Base-by-base conservation (phyloP, 2,797 vertebrate species). In the Chelon auratus region DNA sequence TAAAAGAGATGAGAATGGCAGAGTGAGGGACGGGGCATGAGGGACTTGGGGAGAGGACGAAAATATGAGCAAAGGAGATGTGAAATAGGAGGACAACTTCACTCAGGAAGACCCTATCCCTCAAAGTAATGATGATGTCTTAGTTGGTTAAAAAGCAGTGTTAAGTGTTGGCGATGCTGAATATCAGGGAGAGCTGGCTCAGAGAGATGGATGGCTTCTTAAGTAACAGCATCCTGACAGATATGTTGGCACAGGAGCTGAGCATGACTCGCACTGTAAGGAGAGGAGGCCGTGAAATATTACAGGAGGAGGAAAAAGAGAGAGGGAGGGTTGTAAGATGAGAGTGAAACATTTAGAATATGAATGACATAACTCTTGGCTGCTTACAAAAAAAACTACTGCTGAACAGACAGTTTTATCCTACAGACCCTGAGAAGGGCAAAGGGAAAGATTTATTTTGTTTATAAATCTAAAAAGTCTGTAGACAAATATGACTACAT, bases 81-180 rank as follows among this genome's bases (percentile, higher is more conserved):
- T 93, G 89, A 93, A 91, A 89, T 84, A 80, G 81, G 77, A 85
- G 91, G 90, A 92, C 93, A 91, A 87, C 81, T 90, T 77, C 84
- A 84, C 89, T 88, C 72, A 72, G 64, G 77, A 63, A 86, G 83
- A 81, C 82, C 82, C 89, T 79, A 93, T 94, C 89, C 68, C 82
- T 94, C 92, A 93, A 92, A 93, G 91, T 94, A 93, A 93, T 94
- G 92, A 93, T 91, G 88, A 92, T 91, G 87, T 92, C 79, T 86
- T 90, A 93, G 93, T 94, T 94, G 92, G 93, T 94, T 94, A 94
- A 94, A 94, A 94, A 93, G 91, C 90, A 84, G 87, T 90, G 86
- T 84, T 88, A 83, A 85, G 84, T 90, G 91, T 91, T 82, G 91
- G 83, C 78, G 43, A 54, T 74, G 88, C 72, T 86, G 87, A 81